These are phyloP conservation scores for Tetragonisca angustula DNA, from an alignment of 2,888 invertebrate species.

Conservation along the genomic window DNA sequence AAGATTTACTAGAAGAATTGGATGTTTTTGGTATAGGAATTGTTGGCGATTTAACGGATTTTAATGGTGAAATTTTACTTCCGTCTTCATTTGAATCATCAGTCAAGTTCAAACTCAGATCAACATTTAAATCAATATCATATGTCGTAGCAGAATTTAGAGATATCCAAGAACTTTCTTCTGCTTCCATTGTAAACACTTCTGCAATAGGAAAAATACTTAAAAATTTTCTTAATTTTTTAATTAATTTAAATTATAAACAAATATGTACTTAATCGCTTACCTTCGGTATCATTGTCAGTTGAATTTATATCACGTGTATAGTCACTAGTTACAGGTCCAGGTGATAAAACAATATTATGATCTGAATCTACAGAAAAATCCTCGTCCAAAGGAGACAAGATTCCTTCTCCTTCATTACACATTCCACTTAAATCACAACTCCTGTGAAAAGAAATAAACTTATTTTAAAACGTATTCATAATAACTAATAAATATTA, in stretches of 20 bases:
- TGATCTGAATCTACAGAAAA: slow-evolving; percentile 85
- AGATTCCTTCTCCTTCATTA: slow-evolving; percentile 78
- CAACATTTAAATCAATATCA: slow-evolving; percentile 79
- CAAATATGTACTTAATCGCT: neutral
- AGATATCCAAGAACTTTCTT: slow-evolving; percentile 85
- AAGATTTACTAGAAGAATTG: slow-evolving; percentile 85
- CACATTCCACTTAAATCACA: slow-evolving; percentile 79
- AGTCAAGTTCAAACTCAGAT: slow-evolving; percentile 84
- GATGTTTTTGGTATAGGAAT: slow-evolving; percentile 88
- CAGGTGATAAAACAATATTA: slow-evolving; percentile 74
- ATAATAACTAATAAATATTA: neutral
- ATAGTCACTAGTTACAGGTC: slow-evolving; percentile 67
- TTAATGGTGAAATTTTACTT: slow-evolving; percentile 74
- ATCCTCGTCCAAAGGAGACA: slow-evolving; percentile 86
- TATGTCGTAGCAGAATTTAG: slow-evolving; percentile 83
- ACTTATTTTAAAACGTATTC: slow-evolving; percentile 9
- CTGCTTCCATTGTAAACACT: slow-evolving; percentile 91
- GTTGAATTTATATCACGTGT: slow-evolving; percentile 56
- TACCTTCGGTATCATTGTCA: slow-evolving; percentile 83
- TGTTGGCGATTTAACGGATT: slow-evolving; percentile 87
- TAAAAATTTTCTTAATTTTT: neutral
- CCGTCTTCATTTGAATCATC: slow-evolving; percentile 85
- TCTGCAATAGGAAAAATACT: slow-evolving; percentile 80
- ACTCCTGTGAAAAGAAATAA: slow-evolving; percentile 64
- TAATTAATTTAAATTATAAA: neutral